A percentile compares a stretch with the other conserved stretches of the same genome.
These are phyloP conservation scores for Harpagoxenus sublaevis DNA, from an alignment of 2,888 invertebrate genomes.

Conservation along the genomic window DNA sequence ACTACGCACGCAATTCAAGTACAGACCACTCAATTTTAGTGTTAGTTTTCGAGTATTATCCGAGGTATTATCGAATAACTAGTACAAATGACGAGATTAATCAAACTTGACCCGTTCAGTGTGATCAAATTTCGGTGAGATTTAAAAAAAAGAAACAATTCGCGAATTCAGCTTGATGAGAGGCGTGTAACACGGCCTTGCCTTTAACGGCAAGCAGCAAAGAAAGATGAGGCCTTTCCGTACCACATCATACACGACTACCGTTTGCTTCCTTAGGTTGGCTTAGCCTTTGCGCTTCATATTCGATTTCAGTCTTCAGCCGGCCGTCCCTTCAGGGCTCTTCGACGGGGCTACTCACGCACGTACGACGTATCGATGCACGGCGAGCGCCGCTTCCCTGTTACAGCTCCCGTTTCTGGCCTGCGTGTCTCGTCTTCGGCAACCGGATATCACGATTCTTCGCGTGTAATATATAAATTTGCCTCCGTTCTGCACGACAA, in stretches of 20 bases:
- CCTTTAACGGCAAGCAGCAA: constrained; percentile 74
- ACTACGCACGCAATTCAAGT: constrained; percentile 25
- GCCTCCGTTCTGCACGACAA: constrained; percentile 13
- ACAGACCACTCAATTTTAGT: constrained; percentile 7
- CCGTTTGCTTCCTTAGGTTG: constrained; percentile 77
- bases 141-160: constrained; percentile 30
- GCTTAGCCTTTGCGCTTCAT: constrained; percentile 80
- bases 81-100: not conserved
- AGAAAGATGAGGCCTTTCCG: constrained; percentile 80
- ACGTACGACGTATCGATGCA: constrained; percentile 74
- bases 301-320: constrained; percentile 81
- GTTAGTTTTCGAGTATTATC: constrained; percentile 8
- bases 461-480: constrained; percentile 49
- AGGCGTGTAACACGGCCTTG: constrained; percentile 65
- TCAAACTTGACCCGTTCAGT: not conserved
- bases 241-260: constrained; percentile 70
- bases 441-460: constrained; percentile 61
- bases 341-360: constrained; percentile 72
- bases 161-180: constrained; percentile 2
- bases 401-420: constrained; percentile 59
- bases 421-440: constrained; percentile 53
- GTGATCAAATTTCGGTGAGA: constrained; percentile 30
- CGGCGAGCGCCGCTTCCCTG: constrained; percentile 60
- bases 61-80: not conserved
- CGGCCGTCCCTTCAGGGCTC: constrained; percentile 54